Conservation (phyloP, 1,140 invertebrate species). For the Apis laboriosa region DNA sequence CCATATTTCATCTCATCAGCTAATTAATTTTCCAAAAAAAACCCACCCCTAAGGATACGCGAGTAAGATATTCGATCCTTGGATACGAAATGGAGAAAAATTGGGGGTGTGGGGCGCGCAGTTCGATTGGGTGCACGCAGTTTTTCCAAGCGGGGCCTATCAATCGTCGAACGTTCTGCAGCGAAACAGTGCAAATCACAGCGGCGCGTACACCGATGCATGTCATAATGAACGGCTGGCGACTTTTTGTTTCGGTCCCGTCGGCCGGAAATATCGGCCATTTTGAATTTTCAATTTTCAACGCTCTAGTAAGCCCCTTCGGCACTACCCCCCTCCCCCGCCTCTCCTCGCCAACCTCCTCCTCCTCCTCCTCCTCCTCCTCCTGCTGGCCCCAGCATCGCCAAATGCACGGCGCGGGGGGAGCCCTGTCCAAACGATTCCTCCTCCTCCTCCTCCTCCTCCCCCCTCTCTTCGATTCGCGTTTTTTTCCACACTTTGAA, state of each 20-base stretch:
- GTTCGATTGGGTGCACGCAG: neutral
- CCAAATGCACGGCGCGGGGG: conserved; percentile 33
- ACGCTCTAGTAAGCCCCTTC: conserved; percentile 80
- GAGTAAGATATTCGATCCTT: too few relatives aligned
- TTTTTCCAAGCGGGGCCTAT: neutral
- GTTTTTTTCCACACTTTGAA: neutral
- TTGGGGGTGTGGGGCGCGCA: too few relatives aligned
- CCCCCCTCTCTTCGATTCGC: neutral
- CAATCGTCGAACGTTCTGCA: conserved; percentile 69
- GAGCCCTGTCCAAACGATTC: conserved; percentile 8
- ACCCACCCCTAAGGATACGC: too few relatives aligned
- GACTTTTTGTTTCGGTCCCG: conserved; percentile 81
- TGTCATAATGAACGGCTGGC: conserved; percentile 80
- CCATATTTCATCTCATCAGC: too few relatives aligned
- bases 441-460: too few relatives aligned
- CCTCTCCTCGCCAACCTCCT: conserved; percentile 4
- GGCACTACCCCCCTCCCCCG: conserved; percentile 49
- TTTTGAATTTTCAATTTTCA: conserved; percentile 83
- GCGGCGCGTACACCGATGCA: conserved; percentile 78
- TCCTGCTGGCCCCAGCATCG: conserved; percentile 12
- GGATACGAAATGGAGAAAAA: too few relatives aligned
- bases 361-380: conserved; percentile 6
- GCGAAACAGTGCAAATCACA: conserved; percentile 80
- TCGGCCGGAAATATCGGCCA: conserved; percentile 82
- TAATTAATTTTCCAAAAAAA: too few relatives aligned